phyloP scores from a whole-genome alignment of 2,888 invertebrate genomes.

The Aquatica leii region DNA sequence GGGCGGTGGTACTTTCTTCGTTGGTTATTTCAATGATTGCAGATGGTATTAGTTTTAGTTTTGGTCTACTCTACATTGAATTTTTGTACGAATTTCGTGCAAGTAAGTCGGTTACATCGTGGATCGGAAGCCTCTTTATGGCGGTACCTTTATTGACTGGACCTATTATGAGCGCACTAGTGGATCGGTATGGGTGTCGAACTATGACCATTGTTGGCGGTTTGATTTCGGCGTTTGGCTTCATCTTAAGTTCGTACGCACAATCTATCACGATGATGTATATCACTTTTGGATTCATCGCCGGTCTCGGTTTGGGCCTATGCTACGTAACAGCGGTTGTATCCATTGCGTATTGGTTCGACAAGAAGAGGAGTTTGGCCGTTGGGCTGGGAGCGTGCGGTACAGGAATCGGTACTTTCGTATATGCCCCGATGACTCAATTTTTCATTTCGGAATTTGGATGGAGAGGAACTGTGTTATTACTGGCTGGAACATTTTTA shows the following conservation, averaged over 20 bases:
- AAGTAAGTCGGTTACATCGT: constrained; percentile 85
- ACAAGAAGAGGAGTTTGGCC: constrained; percentile 84
- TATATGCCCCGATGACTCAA: constrained; percentile 87
- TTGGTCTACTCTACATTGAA: constrained; percentile 87
- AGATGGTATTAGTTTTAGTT: constrained; percentile 93
- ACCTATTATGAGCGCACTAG: constrained; percentile 83
- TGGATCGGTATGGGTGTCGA: constrained; percentile 79
- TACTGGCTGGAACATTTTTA: constrained; percentile 84
- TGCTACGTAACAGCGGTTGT: constrained; percentile 92
- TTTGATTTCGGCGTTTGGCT: constrained; percentile 76
- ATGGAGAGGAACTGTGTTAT: constrained; percentile 84
- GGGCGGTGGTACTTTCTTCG: constrained; percentile 88
- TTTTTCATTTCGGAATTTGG: constrained; percentile 79
- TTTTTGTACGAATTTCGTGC: constrained; percentile 82
- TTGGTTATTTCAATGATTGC: constrained; percentile 88
- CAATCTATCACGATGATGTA: constrained; percentile 80
- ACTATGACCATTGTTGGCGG: constrained; percentile 68
- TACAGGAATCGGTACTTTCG: constrained; percentile 87
- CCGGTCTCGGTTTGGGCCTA: constrained; percentile 83
- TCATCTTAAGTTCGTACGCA: constrained; percentile 76
- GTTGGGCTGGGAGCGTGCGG: constrained; percentile 89
- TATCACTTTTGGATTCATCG: constrained; percentile 84
- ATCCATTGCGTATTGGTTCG: constrained; percentile 92
- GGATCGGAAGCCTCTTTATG: constrained; percentile 90
- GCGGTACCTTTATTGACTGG: constrained; percentile 87